Evolutionary conservation across 1,140 invertebrate species (phyloP).

Genomic region (Bradysia coprophila): DNA sequence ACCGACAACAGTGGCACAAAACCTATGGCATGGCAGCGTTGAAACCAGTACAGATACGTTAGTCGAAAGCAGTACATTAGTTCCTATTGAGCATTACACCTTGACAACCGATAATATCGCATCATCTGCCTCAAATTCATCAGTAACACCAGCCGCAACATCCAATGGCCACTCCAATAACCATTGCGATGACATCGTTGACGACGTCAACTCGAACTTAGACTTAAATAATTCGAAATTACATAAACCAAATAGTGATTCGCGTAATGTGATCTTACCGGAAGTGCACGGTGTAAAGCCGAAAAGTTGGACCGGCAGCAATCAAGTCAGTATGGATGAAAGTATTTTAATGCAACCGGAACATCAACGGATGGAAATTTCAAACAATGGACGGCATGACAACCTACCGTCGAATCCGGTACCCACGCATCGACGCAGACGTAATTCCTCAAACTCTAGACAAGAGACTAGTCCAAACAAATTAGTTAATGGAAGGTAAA

Average conservation of each 20-base stretch:
- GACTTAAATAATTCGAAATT: not conserved
- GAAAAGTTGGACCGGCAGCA: not conserved
- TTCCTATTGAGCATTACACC: constrained; percentile 11
- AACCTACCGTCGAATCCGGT: not conserved
- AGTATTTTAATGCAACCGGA: constrained; percentile 10
- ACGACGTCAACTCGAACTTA: too few species aligned
- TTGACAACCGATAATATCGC: not conserved
- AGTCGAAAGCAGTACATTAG: too few species aligned
- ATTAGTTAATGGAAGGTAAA: constrained; percentile 6
- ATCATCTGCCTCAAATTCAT: not conserved
- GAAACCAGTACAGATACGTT: constrained; percentile 29
- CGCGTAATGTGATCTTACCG: constrained; percentile 8
- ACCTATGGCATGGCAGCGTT: constrained; percentile 13
- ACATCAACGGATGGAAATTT: constrained; percentile 10
- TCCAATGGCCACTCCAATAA: not conserved
- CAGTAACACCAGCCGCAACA: not conserved
- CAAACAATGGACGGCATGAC: constrained; percentile 7
- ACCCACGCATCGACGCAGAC: constrained; percentile 5
- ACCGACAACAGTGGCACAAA: constrained; percentile 1
- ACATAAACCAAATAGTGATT: not conserved
- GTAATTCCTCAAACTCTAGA: constrained; percentile 7
- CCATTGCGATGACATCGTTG: not conserved
- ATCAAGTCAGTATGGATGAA: constrained; percentile 6
- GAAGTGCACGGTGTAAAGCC: constrained; percentile 11
- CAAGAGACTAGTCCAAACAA: constrained; percentile 3